These are phyloP conservation scores for Bimastos eiseni DNA, from an alignment of 2,888 invertebrate species.

Conservation along the genomic window DNA sequence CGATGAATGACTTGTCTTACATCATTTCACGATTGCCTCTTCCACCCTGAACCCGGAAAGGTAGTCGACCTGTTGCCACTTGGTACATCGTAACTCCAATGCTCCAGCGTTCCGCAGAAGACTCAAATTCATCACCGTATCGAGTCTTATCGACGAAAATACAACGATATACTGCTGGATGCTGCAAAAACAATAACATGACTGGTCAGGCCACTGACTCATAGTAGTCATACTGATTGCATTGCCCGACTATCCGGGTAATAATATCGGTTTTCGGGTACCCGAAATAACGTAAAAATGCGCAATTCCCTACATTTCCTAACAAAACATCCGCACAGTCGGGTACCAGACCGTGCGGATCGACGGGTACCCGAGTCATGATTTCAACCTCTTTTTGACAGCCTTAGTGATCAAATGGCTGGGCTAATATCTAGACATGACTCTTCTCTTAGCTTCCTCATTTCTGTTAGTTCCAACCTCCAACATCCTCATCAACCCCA, in stretches of 20 bases:
- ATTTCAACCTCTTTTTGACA: neutral
- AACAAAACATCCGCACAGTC: too few relatives aligned
- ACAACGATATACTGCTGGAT: neutral
- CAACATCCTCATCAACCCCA: neutral
- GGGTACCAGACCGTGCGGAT: too few relatives aligned
- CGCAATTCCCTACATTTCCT: too few relatives aligned
- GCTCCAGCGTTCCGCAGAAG: conserved; percentile 27
- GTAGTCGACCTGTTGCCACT: conserved; percentile 23
- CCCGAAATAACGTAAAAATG: too few relatives aligned
- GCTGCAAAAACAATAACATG: neutral
- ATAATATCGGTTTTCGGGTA: too few relatives aligned
- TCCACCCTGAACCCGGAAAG: conserved; percentile 29
- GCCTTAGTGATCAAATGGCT: neutral
- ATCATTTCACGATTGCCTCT: conserved; percentile 21
- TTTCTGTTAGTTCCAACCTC: neutral
- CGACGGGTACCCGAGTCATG: too few relatives aligned
- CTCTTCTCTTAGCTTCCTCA: neutral
- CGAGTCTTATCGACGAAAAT: conserved; percentile 25
- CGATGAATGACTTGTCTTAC: conserved; percentile 5
- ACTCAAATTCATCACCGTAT: conserved; percentile 21
- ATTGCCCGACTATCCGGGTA: neutral
- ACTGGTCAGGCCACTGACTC: neutral
- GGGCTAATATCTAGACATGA: neutral
- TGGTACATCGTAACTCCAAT: conserved; percentile 30
- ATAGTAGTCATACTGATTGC: neutral